Evolutionary conservation across 64 coral and sea anemone species (phyloP), one percentile per base, ranked within the genome.

Genomic region (Dendrophyllia cribrosa): DNA sequence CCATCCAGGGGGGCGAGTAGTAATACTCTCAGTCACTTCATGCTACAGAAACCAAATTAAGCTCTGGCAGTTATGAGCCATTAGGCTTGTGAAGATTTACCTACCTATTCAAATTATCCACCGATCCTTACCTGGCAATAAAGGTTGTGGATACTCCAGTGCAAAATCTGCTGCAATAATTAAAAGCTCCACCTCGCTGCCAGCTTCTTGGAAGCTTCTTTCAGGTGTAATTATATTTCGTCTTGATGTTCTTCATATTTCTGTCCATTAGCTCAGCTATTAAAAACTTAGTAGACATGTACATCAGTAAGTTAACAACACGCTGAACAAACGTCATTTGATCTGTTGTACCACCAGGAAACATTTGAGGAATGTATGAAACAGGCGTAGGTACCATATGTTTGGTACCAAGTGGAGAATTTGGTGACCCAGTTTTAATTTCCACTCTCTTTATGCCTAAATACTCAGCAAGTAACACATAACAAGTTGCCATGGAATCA

Each of bases 311-410:
- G 21, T 95, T 95, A 8, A 79, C 77, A 1, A 90, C 61, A 5
- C 93, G 88, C 43, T 95, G 73, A 5, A 95, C n/a, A 56, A 95
- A 95, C 0, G 34, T 79, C 93, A 95, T 95, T 22, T 85, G 43
- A 19, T 72, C 72, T 62, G 93, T n/a, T 15, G 21, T 58, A 5
- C 23, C 20, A 6, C 56, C 43, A 19, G 74, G 45, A 11, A 72
- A 3, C 0, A 59, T 16, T 7, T 70, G 50, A 9, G 88, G 93
- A 24, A 95, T 49, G 63, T 95, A 91, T 15, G 93, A 95, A 0
- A 71, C 34, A 7, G 88, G 79, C 12, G 51, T 5, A 6, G 86
- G 83, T 8, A n/a, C 78, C 75, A 20, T 90, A 22, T 61, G 59
- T 0, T 19, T 23, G 7, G 6, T 44, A 19, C 4, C 66, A 15